Evolutionary conservation across 2,113 vertebrate species (phyloP).

Genomic region (Tachuris rubrigastra): DNA sequence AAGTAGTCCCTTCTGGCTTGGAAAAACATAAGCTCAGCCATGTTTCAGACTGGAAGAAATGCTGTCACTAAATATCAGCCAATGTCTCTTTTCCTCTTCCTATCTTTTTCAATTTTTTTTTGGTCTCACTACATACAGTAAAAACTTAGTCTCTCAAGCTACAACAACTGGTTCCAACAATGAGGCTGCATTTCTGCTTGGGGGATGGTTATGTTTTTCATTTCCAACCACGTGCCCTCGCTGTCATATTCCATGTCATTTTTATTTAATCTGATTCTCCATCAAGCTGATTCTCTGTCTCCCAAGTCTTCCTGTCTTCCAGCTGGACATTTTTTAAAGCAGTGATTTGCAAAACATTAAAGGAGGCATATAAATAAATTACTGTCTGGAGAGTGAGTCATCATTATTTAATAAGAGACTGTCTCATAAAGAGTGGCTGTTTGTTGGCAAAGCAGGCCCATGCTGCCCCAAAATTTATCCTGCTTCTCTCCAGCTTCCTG

Average conservation of each 20-base stretch:
- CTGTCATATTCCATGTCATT: conserved; percentile 43
- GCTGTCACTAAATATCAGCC: conserved; percentile 20
- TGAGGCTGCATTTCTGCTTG: conserved; percentile 20
- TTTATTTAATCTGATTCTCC: conserved; percentile 50
- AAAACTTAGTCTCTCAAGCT: neutral
- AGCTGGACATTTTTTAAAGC: conserved; percentile 53
- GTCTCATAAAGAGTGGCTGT: neutral
- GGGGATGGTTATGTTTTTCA: neutral
- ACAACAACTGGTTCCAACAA: neutral
- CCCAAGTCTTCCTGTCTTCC: conserved; percentile 28
- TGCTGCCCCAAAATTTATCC: neutral
- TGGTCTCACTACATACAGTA: neutral
- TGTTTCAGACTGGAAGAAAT: conserved; percentile 26
- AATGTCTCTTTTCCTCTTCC: neutral
- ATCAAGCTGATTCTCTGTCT: conserved; percentile 41
- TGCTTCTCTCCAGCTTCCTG: neutral
- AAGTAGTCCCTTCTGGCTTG: neutral
- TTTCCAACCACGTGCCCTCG: neutral
- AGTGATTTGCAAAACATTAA: conserved; percentile 63
- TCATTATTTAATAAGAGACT: conserved; percentile 44
- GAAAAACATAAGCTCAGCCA: neutral
- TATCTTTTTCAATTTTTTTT: neutral
- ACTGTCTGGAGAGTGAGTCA: conserved; percentile 56
- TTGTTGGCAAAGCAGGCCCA: neutral
- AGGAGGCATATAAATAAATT: conserved; percentile 64